phyloP scores from a whole-genome alignment of 2,113 vertebrate genomes.

The Pygathrix nemaeus region DNA sequence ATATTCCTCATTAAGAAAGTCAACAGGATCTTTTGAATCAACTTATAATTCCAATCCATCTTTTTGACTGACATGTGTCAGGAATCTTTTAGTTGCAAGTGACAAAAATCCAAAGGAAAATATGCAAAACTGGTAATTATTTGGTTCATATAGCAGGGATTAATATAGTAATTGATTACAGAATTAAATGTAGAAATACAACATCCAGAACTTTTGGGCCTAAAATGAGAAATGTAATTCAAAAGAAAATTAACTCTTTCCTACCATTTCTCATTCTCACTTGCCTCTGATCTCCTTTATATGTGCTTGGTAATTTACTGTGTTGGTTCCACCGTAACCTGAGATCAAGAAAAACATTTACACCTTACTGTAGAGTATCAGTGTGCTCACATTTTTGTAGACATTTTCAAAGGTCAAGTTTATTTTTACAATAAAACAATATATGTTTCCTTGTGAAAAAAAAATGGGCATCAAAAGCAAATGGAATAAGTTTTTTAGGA shows the following conservation, averaged over 20 bases:
- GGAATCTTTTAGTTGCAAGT: not conserved
- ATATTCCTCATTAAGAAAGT: not conserved
- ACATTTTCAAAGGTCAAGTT: not conserved
- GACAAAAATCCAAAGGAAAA: not conserved
- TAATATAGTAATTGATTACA: not conserved
- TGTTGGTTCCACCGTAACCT: not conserved
- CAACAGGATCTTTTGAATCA: not conserved
- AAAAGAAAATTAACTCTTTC: not conserved
- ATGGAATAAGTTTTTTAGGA: not conserved
- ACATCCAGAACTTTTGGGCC: not conserved
- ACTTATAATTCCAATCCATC: not conserved
- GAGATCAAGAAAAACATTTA: not conserved
- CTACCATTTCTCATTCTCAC: not conserved
- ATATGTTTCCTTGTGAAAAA: not conserved
- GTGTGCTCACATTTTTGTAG: not conserved
- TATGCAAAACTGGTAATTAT: not conserved
- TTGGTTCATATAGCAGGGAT: not conserved
- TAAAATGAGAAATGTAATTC: not conserved
- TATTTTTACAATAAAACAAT: not conserved
- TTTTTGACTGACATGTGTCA: not conserved
- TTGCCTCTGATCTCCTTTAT: not conserved
- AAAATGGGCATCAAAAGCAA: not conserved
- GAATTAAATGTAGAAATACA: not conserved
- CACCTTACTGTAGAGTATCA: not conserved
- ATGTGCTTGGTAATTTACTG: not conserved